Evolutionary conservation across 2,888 invertebrate species (phyloP), one percentile per base, ranked within the genome.

Genomic region (Caenorhabditis wallacei): DNA sequence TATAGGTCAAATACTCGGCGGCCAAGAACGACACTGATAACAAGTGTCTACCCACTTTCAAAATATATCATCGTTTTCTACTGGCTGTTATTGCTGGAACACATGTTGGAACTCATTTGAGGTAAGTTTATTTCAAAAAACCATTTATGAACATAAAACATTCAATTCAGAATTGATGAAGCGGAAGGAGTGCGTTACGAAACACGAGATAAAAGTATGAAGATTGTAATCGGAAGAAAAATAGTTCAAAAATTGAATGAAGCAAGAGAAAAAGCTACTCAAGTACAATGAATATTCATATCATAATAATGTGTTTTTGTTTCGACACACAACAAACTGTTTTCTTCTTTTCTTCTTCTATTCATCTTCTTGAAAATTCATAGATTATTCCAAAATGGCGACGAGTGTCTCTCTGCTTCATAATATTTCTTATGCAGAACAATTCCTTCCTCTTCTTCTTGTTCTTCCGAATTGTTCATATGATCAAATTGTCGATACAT

Each of bases 121-220:
- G 88, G 88, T 85, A 43, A 4, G 37, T 64, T 43, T 24, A 22
- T 35, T 22, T 8, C 16, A 37, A 16, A 11, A 22, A 16, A 11
- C 20, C 40, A 68, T 22, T 7, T 10, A 54, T 24, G 22, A 30
- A 56, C 16, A 2, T 20, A 46, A 24, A 8, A 61, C 20, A 43
- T 40, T 13, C 37, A 63, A 54, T 56, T 72, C 72, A 88, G 88
- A 69, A 86, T 88, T 40, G 88, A 88, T 70, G 88, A 88, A 20
- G 88, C 86, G 11, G 88, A 88, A 63, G 88, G 88, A 46, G 84
- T 86, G 59, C 80, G 88, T 4, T 88, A 66, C 61, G 88, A 88
- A 57, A 87, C 88, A 53, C 46, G 88, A 35, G 88, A 88, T 68
- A 82, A 86, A 61, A 80, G 82, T 24, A 88, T 87, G 83, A 70